Base-by-base conservation (phyloP, 2,797 vertebrate genomes). In the Lycodopsis pacificus region DNA sequence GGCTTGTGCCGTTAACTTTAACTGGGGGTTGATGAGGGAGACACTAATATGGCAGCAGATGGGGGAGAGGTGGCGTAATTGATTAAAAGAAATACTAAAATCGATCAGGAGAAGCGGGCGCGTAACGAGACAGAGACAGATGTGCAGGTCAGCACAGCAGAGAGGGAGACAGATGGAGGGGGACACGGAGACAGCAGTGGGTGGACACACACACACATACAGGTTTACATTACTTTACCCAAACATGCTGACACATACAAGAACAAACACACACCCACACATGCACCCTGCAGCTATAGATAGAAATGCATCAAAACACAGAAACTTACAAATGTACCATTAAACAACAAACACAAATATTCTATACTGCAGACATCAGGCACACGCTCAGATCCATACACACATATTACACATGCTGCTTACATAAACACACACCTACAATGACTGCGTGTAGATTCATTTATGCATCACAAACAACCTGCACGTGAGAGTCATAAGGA, bases 71-170 rank as follows among this genome's bases (percentile, higher is more conserved):
- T 85, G 86, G 85, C 19, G 79, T 91, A 92, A 95, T 90, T 91
- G 92, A 93, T 92, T 87, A 86, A 87, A 88, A 78, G 73, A 90
- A 93, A 89, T 88, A 90, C 87, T 86, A 86, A 94, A 92, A 94
- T 92, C 92, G 89, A 94, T 94, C 87, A 85, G 83, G 83, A 86
- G 90, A 81, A 67, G 87, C 71, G 12, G 74, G 75, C 17, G 73
- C 15, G 51, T 88, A 93, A 93, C 84, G 59, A 92, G 92, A 90
- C 85, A 88, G 83, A 91, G 91, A 94, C 84, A 91, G 91, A 94
- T 91, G 89, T 77, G 80, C 38, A 44, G 88, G 88, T 90, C 91
- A 89, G 85, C 71, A 54, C 19, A 3, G 81, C 53, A 59, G 71
- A 79, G 73, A 77, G 67, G 72, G 77, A 86, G 84, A 87, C 71